Conservation (phyloP, 2,797 vertebrate genomes). For the Micromesistius poutassou region DNA sequence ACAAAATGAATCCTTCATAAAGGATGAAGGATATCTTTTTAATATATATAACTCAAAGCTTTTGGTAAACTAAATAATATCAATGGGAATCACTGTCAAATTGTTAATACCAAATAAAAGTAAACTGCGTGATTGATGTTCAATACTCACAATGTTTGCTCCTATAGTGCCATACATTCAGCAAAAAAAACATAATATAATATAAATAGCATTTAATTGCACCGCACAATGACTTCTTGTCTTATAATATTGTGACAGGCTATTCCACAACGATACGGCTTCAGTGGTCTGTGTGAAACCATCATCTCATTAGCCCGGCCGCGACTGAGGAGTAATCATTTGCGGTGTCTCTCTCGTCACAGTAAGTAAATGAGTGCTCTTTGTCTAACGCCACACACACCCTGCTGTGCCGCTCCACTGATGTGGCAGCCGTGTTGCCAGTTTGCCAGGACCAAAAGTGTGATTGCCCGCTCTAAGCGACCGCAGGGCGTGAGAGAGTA, state of each 20-base stretch:
- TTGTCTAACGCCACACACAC: conserved; percentile 5
- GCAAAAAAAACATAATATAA: background rate
- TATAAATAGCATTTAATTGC: conserved; percentile 13
- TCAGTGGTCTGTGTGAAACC: conserved; percentile 48
- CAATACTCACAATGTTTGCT: background rate
- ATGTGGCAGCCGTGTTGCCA: background rate
- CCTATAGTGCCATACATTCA: background rate
- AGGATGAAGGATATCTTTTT: background rate
- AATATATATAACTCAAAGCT: background rate
- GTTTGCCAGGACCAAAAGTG: too few species aligned
- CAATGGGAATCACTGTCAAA: background rate
- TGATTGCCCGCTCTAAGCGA: too few species aligned
- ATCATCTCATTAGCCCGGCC: conserved; percentile 60
- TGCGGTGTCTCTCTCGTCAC: conserved; percentile 57
- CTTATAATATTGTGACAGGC: conserved; percentile 43
- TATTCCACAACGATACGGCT: conserved; percentile 46
- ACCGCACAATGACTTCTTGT: conserved; percentile 44
- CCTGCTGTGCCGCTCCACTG: background rate
- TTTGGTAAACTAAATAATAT: background rate
- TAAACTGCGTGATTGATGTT: background rate
- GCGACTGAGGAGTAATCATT: conserved; percentile 36
- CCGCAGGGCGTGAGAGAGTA: too few species aligned
- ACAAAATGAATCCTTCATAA: background rate
- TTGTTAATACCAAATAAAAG: background rate
- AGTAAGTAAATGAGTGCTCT: conserved; percentile 49